These are phyloP conservation scores for Ceratosolen solmsi DNA, from an alignment of 1,140 invertebrate genomes.

Conservation along the genomic window DNA sequence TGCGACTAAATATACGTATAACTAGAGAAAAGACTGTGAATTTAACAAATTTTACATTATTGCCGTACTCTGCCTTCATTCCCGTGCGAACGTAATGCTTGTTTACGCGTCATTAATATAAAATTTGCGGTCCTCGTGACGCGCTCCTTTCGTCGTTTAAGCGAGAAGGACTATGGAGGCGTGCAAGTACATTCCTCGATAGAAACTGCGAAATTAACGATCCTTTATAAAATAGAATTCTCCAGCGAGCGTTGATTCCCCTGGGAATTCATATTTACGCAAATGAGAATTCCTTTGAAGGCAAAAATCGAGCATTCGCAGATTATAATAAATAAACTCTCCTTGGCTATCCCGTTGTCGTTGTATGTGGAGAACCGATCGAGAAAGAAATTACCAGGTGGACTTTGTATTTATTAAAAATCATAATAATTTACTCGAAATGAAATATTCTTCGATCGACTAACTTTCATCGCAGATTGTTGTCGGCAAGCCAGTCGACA, in stretches of 20 bases:
- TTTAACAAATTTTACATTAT: slow-evolving; percentile 6
- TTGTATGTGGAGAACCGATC: too few species aligned
- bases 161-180: neutral
- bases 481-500: too few species aligned
- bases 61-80: neutral
- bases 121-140: neutral
- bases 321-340: too few species aligned
- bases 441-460: too few species aligned
- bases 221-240: neutral
- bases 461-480: too few species aligned
- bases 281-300: neutral
- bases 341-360: too few species aligned
- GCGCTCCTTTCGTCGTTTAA: neutral
- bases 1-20: neutral
- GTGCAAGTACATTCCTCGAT: neutral
- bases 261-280: neutral
- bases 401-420: neutral
- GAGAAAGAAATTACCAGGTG: too few species aligned
- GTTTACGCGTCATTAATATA: neutral
- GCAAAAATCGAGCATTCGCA: neutral
- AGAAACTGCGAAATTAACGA: neutral
- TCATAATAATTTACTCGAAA: neutral
- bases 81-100: neutral
- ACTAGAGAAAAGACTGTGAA: neutral
- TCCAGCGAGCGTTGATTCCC: neutral